Evolutionary conservation across 2,113 vertebrate species (phyloP).

Genomic region (Pangasianodon gigas): DNA sequence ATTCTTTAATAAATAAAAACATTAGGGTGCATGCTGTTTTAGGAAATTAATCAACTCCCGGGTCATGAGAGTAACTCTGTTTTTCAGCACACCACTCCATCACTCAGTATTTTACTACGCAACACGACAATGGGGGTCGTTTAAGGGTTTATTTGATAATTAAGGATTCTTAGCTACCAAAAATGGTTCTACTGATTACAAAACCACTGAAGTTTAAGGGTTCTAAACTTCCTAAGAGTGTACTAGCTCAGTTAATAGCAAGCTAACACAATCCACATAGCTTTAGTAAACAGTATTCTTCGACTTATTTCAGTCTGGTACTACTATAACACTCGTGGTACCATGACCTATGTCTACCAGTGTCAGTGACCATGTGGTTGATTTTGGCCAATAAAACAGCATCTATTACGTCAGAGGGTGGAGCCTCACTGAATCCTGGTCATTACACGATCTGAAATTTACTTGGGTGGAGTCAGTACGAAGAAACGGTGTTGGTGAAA

Average conservation of each 20-base stretch:
- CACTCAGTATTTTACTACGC: not conserved
- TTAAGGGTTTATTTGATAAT: not conserved
- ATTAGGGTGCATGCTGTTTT: not conserved
- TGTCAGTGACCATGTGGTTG: not conserved
- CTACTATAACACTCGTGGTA: no score
- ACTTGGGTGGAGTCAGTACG: not conserved
- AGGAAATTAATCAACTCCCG: not conserved
- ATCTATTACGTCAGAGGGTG: no score
- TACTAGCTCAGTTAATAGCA: not conserved
- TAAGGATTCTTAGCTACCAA: not conserved
- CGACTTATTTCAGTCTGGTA: not conserved
- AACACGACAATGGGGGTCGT: not conserved
- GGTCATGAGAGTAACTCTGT: not conserved
- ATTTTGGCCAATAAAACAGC: not conserved
- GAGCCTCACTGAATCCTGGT: not conserved
- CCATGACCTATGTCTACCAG: not conserved
- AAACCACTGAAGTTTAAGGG: not conserved
- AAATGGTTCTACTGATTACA: not conserved
- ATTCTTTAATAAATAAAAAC: not conserved
- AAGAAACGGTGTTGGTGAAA: not conserved
- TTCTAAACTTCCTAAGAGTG: not conserved
- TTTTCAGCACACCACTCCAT: not conserved
- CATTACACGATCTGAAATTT: not conserved
- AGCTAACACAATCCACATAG: not conserved
- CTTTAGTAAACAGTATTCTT: not conserved